phyloP scores from a whole-genome alignment of 2,797 vertebrate genomes.

The Emys orbicularis region DNA sequence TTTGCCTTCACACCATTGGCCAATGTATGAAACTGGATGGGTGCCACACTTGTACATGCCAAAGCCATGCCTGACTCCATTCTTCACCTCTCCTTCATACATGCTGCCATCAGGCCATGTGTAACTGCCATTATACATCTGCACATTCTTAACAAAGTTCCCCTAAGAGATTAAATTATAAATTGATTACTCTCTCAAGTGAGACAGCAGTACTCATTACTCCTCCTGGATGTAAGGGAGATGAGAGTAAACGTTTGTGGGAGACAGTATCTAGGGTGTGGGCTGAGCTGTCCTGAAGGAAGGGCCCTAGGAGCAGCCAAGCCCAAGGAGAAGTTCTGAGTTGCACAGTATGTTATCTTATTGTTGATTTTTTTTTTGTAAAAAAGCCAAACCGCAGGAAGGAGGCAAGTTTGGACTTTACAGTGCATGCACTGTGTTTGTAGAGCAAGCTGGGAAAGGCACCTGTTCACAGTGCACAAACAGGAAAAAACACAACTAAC shows the following conservation, averaged over 20 bases:
- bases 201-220: not conserved
- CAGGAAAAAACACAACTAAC: not conserved
- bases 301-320: not conserved
- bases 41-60: conserved; percentile 84
- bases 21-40: conserved; percentile 81
- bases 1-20: conserved; percentile 89
- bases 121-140: conserved; percentile 84
- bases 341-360: not conserved
- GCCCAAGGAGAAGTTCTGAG: not conserved
- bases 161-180: conserved; percentile 81
- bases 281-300: not conserved
- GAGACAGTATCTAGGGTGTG: not conserved
- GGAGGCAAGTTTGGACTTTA: not conserved
- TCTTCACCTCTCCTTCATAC: conserved; percentile 87
- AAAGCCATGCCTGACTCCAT: conserved; percentile 86
- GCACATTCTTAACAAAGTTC: conserved; percentile 86
- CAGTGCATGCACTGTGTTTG: not conserved
- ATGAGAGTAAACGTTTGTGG: accelerated
- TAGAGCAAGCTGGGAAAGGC: not conserved
- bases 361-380: not conserved
- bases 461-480: not conserved
- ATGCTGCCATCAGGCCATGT: conserved; percentile 90
- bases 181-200: not conserved
- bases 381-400: not conserved
- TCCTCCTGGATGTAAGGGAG: not conserved